Evolutionary conservation across 2,113 vertebrate species (phyloP), one percentile per base, ranked within the genome.

Genomic region (Chroicocephalus ridibundus): DNA sequence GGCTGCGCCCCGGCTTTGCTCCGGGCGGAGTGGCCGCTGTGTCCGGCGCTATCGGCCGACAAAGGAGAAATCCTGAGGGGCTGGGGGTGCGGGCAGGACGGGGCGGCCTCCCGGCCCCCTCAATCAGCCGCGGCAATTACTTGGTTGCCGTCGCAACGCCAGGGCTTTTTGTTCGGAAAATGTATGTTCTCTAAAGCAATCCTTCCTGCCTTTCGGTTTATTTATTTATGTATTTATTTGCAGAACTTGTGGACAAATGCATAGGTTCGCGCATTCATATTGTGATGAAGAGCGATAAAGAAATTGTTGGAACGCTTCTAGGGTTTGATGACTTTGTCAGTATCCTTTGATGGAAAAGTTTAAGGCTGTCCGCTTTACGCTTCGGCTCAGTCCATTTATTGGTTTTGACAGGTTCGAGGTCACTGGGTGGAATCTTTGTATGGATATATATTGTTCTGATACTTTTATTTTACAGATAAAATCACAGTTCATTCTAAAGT

Each of bases 271-370:
- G 99, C 42, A 99, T 99, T 97, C 99, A 99, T 95, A 99, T 99
- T 25, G 99, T 99, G 65, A 99, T 99, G 99, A 99, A 99, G 96
- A 99, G 99, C 10, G 99, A 99, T 93, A 99, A 99, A 94, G 99
- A 99, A 94, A 99, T 99, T 15, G 99, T 99, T 38, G 99, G 99
- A 25, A 99, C 99, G 2, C 98, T 99, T 77, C 96, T 99, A 52
- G 99, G 99, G 10, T 99, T 99, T 47, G 99, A 99, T 77, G 99
- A 99, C 94, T 99, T 99, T 92, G 99, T 99, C 98, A 99, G 99
- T 99, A 99, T 99, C 99, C 98, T 99, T 98, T 97, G 19, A 52
- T 74, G 84, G 29, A 38, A 55, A 27, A 9, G 21, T 42, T 10
- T 12, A 15, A n/a, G 26, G 17, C 40, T 7, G 5, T 12, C 9